Base-by-base conservation (phyloP, 2,888 invertebrate genomes). In the Meiosimyza decipiens region DNA sequence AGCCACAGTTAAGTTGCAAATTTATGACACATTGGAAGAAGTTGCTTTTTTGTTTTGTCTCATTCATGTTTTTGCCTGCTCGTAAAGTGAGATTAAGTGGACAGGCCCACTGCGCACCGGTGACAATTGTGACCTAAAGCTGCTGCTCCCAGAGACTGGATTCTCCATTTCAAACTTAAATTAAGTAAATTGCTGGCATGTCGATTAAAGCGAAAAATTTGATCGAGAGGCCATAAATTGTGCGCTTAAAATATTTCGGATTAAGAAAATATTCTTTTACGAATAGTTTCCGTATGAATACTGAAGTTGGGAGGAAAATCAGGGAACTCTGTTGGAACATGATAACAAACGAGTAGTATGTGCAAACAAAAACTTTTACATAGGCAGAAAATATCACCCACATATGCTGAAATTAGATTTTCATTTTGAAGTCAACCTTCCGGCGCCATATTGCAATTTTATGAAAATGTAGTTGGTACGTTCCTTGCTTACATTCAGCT, bases 1-100 rank as follows among this genome's bases (percentile, higher is more conserved):
- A 70, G 62, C 73, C 75, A 77, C 77, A 76, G 77, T 78, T 79
- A 79, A 79, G 78, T 78, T 78, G 74, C 74, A 77, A 78, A 79
- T 79, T 79, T 79, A 79, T 79, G 78, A 76, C 74, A 67, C 59
- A 69, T 59, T 57, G 59, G n/a, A n/a, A 57, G 54, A 18, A 52
- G 62, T 33, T 33, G 16, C 15, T 62, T 11, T 62, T 47, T 16
- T 62, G 54, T 52, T 52, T 52, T 40, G 40, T 9, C 40, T 9
- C 40, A 40, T 40, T 40, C 9, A 40, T 9, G 18, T 18, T 40
- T 40, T 59, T 15, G 11, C 16, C 15, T 60, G 60, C 84, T 79
- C 83, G 85, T 84, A 85, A 84, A 83, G 81, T 85, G 81, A 82
- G 84, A 84, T 84, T 84, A 84, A 84, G 79, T 80, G 77, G 80